Base-by-base conservation (phyloP, 2,888 invertebrate species). In the Torymus aiolomorphi region DNA sequence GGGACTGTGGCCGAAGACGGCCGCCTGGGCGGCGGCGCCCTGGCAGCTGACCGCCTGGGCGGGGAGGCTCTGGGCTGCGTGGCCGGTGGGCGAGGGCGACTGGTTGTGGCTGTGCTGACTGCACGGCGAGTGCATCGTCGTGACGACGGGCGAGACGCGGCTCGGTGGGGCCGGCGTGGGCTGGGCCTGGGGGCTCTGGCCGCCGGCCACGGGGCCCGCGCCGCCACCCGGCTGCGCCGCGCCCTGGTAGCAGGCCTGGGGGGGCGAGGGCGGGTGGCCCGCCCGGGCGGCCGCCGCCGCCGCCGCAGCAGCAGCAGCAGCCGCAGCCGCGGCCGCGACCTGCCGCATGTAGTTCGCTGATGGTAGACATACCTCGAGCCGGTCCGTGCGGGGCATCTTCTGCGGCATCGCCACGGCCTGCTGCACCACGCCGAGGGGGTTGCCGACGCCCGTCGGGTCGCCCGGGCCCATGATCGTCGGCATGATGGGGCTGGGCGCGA, bases 301-400 rank as follows among this genome's bases (percentile, higher is more conserved):
- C 86, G 88, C 85, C 88, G 86, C n/a, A n/a, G n/a, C 88, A 87
- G 88, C 86, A 86, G 88, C 86, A 88, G 88, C 86, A 86, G 87
- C 86, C 20, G 87, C 85, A 85, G 88, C 89, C 80, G 87, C 88
- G 87, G 88, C 87, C 86, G 88, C 87, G 86, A 86, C 87, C 87
- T 86, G 88, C 86, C 86, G 89, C 88, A 87, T 87, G 89, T 88
- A 86, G 88, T 88, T 89, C 80, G 80, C 70, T 80, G 31, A 31
- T 31, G 82, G 82, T 81, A 88, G 88, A 92, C 95, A 94, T 94
- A 97, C 98, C 97, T 98, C 97, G 92, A 98, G 95, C 93, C 98
- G 94, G 92, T 97, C 97, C 91, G 97, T 95, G 92, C 97, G 95
- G 88, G 96, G 96, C 94, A 97, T 94, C 93, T 98, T 97, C 93